phyloP scores from a whole-genome alignment of 2,113 vertebrate species.

The Corvus moneduloides region DNA sequence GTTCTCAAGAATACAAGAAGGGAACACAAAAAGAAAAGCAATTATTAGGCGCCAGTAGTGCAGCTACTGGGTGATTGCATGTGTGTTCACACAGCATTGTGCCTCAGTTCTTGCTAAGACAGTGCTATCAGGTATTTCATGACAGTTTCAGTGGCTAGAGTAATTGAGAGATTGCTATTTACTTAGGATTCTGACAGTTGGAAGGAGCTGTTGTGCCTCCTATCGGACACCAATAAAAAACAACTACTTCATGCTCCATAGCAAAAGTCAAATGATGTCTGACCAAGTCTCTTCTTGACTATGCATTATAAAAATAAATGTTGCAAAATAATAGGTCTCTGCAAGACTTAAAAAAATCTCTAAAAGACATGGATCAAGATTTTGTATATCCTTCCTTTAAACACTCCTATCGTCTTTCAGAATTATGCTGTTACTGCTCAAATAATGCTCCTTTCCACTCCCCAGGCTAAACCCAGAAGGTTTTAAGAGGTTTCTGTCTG shows the following conservation, averaged over 20 bases:
- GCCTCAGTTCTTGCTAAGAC: not conserved
- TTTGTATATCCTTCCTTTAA: not conserved
- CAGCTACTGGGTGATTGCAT: not conserved
- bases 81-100: not conserved
- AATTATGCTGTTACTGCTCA: not conserved
- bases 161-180: not conserved
- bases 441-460: not conserved
- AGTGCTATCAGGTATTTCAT: not conserved
- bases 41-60: not conserved
- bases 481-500: not conserved
- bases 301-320: not conserved
- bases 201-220: not conserved
- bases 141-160: not conserved
- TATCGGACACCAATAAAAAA: not conserved
- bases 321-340: not conserved
- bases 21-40: not conserved
- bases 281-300: not conserved
- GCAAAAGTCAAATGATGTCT: not conserved
- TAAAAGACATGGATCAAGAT: not conserved
- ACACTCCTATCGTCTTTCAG: not conserved
- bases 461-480: not conserved
- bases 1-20: not conserved
- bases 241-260: not conserved
- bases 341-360: not conserved
- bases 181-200: slow-evolving; percentile 5